Conservation (phyloP, 2,888 invertebrate genomes). For the Tetramorium bicarinatum region DNA sequence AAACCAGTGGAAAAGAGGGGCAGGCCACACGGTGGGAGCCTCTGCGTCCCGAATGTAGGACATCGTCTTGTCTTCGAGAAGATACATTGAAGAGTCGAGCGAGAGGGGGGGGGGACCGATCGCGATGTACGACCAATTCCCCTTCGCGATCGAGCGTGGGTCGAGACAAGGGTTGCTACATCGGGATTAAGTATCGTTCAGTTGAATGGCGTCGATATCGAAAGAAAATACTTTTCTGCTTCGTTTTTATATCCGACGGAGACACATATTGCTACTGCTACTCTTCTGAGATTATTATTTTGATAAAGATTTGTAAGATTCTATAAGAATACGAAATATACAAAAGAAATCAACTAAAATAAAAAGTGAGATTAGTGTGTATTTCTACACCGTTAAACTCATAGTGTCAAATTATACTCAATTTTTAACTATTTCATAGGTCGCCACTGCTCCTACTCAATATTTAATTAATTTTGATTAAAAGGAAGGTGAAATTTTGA, state of each 20-base stretch:
- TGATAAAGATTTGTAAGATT: not conserved
- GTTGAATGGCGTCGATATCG: not conserved
- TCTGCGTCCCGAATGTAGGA: slow-evolving; percentile 81
- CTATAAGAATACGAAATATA: not conserved
- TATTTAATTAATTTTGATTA: too few species aligned
- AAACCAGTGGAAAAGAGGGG: slow-evolving; percentile 75
- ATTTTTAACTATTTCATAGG: too few species aligned
- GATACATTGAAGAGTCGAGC: slow-evolving; percentile 63
- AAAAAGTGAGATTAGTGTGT: not conserved
- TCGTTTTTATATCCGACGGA: not conserved
- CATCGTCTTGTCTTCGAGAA: slow-evolving; percentile 78
- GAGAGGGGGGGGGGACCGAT: slow-evolving; percentile 56
- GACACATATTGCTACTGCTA: not conserved
- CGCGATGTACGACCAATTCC: slow-evolving; percentile 66
- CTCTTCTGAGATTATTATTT: not conserved
- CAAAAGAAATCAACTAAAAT: not conserved
- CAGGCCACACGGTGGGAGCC: slow-evolving; percentile 72
- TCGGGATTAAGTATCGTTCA: slow-evolving; percentile 18
- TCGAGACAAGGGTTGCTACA: slow-evolving; percentile 30
- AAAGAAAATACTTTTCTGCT: slow-evolving; percentile 5
- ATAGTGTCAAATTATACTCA: too few species aligned
- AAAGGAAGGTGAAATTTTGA: too few species aligned
- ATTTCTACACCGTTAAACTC: not conserved
- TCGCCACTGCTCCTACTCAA: too few species aligned
- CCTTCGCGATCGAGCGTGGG: slow-evolving; percentile 59